Evolutionary conservation across 2,888 invertebrate species (phyloP).

Genomic region (Melieria omissa): DNA sequence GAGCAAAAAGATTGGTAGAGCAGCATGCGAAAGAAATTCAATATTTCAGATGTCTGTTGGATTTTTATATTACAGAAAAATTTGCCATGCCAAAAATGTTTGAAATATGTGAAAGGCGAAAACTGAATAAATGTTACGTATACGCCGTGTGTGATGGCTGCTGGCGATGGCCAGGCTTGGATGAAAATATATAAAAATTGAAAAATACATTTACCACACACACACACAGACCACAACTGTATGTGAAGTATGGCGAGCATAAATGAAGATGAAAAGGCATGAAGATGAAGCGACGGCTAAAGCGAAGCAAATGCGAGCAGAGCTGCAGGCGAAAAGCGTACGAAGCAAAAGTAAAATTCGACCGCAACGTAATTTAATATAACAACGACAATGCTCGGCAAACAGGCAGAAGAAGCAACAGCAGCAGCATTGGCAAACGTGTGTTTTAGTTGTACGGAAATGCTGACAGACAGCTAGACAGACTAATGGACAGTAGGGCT

Average conservation of each 20-base stretch:
- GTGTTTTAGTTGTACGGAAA: too few species aligned
- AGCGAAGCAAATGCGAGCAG: too few species aligned
- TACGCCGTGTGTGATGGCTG: neutral
- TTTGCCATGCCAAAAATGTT: too few species aligned
- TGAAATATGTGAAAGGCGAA: neutral
- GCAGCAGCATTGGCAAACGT: neutral
- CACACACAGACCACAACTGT: neutral
- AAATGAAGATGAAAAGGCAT: too few species aligned
- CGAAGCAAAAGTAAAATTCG: neutral
- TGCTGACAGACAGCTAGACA: too few species aligned
- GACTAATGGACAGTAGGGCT: too few species aligned
- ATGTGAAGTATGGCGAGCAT: neutral
- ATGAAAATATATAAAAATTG: neutral
- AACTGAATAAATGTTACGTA: conserved; percentile 1
- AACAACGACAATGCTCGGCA: neutral
- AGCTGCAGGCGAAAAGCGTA: too few species aligned
- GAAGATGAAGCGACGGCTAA: too few species aligned
- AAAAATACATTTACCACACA: neutral
- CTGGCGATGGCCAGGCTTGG: neutral
- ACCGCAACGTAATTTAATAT: conserved; percentile 23
- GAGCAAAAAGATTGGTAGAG: too few species aligned
- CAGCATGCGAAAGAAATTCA: conserved; percentile 37
- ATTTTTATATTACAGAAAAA: conserved; percentile 43
- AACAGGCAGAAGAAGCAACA: neutral
- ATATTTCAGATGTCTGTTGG: conserved; percentile 47